Evolutionary conservation across 1,140 invertebrate species (phyloP), one percentile per base, ranked within the genome.

Genomic region (Nymphalis io): DNA sequence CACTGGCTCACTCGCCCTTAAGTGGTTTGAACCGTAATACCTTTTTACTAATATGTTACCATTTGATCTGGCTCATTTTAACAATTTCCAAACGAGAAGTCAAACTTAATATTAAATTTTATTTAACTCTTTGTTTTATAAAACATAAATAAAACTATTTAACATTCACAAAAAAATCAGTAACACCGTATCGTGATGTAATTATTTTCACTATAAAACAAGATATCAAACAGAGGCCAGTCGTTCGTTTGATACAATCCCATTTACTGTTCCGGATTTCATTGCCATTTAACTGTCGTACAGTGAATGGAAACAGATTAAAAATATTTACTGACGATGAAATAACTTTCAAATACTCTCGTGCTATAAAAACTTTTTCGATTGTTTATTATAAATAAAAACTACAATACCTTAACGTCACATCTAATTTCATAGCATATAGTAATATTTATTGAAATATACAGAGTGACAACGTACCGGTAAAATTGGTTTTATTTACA

Each of bases 221-320:
- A 55, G 51, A 55, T 55, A 27, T 55, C 51, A 55, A 27, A 55
- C 51, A 55, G 21, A 27, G 51, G 51, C 8, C 51, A 55, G 18
- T 55, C 51, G 51, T 27, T 27, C 51, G 51, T 21, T 55, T 55
- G 51, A 55, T 55, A 55, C 51, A 33, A 55, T 55, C 51, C 51
- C 51, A 55, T 55, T 55, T 55, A 55, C 51, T 55, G 51, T 55
- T 55, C 51, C 51, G 51, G 51, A 55, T 55, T 55, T 55, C 51
- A 27, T 55, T 55, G 51, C 51, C 51, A 27, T 55, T 55, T 55
- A 55, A 55, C 51, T 55, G 51, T 55, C 51, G 51, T 55, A 27
- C 51, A 27, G 51, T 55, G 51, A 55, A 55, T 55, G 51, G 51
- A 55, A 27, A 55, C 20, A 55, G 51, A 55, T 55, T 55, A 55